These are phyloP conservation scores for Thysanoteuthis rhombus DNA, from an alignment of 2,888 invertebrate genomes.

Conservation along the genomic window DNA sequence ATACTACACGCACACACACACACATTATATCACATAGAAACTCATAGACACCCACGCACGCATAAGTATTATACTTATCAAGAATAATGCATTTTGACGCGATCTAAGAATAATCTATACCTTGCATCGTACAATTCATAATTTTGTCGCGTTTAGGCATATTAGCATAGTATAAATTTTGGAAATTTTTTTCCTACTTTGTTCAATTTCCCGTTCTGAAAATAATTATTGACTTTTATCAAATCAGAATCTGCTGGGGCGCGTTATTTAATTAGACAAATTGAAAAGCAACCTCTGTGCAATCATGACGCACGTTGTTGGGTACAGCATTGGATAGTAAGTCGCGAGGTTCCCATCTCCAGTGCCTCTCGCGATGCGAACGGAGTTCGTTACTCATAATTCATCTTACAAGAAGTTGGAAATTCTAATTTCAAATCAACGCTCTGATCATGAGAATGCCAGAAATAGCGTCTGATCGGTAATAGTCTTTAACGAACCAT, in stretches of 20 bases:
- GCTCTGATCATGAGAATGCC: background rate
- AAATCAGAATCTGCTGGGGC: slow-evolving; percentile 12
- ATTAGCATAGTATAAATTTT: background rate
- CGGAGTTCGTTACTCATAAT: background rate
- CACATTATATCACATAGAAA: no score
- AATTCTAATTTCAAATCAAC: no score
- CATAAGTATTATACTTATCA: background rate
- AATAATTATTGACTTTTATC: background rate
- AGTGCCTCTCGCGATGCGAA: background rate
- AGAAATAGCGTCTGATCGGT: background rate
- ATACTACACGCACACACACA: no score
- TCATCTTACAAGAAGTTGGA: background rate
- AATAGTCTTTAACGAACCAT: background rate
- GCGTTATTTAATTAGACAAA: background rate
- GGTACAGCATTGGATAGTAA: background rate
- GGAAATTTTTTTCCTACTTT: background rate
- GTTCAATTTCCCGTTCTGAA: slow-evolving; percentile 12
- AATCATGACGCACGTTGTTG: background rate
- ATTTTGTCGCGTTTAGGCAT: slow-evolving; percentile 12
- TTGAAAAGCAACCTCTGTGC: background rate
- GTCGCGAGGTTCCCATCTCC: background rate
- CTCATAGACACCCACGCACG: no score
- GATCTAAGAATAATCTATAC: background rate
- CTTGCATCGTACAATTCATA: background rate
- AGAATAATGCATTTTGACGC: background rate